Conservation (phyloP, 2,888 invertebrate genomes). For the Iselma pallidipennis region DNA sequence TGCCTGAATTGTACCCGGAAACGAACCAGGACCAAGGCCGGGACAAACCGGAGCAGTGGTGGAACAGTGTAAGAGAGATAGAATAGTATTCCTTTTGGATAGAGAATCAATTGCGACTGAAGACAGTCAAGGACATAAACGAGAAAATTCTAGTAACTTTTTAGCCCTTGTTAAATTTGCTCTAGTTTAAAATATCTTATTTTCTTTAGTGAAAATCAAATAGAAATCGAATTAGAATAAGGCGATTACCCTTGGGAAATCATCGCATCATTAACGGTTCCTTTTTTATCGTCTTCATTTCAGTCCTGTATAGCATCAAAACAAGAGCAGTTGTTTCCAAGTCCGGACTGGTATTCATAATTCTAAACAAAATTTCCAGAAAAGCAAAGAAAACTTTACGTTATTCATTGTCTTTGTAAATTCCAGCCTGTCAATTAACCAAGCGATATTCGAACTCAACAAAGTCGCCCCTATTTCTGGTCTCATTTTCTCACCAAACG, state of each 20-base stretch:
- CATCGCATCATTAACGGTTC: slow-evolving; percentile 30
- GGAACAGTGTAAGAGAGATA: background rate
- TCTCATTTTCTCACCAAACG: background rate
- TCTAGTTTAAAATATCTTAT: no score
- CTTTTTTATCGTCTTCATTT: slow-evolving; percentile 11
- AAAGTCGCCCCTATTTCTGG: no score
- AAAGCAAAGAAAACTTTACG: no score
- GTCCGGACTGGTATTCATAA: no score
- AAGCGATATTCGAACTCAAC: no score
- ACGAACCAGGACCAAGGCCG: slow-evolving; percentile 45
- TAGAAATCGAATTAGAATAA: slow-evolving; percentile 6
- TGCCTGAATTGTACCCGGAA: slow-evolving; percentile 44
- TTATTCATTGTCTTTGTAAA: no score
- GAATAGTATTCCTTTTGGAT: slow-evolving; percentile 4
- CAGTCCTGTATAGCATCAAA: background rate
- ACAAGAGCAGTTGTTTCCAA: background rate
- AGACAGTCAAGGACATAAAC: background rate
- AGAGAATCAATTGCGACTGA: background rate
- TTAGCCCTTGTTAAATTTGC: no score
- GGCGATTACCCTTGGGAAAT: slow-evolving; percentile 35
- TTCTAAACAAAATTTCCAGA: no score
- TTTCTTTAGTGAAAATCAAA: background rate
- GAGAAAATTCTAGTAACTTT: background rate
- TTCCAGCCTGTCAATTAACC: no score
- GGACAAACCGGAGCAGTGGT: slow-evolving; percentile 31